A percentile compares a stretch with the other conserved stretches of the same genome.
Conservation (phyloP, 2,888 invertebrate genomes). For the Sesia bembeciformis region DNA sequence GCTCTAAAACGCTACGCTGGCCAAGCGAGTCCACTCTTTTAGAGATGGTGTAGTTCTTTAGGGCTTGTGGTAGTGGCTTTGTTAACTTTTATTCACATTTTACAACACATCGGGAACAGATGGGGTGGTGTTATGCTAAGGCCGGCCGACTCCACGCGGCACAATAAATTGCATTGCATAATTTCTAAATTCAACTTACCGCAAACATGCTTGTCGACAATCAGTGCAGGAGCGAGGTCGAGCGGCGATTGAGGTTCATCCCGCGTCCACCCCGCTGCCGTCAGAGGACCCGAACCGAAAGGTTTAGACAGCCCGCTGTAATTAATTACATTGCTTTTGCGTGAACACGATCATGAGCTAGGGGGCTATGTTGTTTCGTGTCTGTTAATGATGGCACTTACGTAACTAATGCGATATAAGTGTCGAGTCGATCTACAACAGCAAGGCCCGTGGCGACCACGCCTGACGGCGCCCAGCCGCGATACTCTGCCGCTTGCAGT, state of each 20-base stretch:
- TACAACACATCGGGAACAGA: too few species aligned
- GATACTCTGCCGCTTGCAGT: background rate
- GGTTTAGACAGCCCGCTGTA: slow-evolving; percentile 40
- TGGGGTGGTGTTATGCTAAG: too few species aligned
- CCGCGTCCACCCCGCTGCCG: slow-evolving; percentile 28
- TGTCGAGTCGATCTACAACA: slow-evolving; percentile 77
- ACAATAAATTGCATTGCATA: background rate
- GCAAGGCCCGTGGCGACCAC: slow-evolving; percentile 73
- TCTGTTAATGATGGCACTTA: slow-evolving; percentile 34
- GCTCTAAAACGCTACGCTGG: too few species aligned
- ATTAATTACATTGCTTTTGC: background rate
- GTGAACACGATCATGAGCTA: too few species aligned
- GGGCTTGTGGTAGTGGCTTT: background rate
- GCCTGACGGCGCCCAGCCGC: background rate
- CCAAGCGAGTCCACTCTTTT: too few species aligned
- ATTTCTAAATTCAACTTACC: slow-evolving; percentile 27
- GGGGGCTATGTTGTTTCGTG: too few species aligned
- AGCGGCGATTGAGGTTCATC: slow-evolving; percentile 33
- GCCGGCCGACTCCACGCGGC: too few species aligned
- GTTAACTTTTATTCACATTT: too few species aligned
- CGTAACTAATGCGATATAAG: slow-evolving; percentile 80
- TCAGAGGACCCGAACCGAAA: slow-evolving; percentile 34
- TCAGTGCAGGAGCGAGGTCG: slow-evolving; percentile 53
- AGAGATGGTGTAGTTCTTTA: background rate
- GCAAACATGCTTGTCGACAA: slow-evolving; percentile 42